phyloP scores from a whole-genome alignment of 2,888 invertebrate genomes.

The Netelia melanura region DNA sequence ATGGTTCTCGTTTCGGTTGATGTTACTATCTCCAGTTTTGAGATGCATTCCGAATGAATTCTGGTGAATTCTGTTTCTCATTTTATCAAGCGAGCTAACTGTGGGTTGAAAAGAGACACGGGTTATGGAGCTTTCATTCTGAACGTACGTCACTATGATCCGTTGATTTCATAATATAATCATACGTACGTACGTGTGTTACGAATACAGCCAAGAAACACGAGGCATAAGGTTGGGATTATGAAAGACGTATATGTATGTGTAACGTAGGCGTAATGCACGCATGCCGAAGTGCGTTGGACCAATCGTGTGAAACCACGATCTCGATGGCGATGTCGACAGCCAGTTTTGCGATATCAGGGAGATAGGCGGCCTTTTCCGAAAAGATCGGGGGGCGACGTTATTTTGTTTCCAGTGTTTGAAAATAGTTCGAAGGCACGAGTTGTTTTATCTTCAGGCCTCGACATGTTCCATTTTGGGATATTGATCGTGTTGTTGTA shows the following conservation, averaged over 20 bases:
- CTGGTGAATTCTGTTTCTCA: no score
- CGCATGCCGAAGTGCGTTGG: constrained; percentile 77
- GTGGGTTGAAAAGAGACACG: no score
- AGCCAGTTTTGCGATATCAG: constrained; percentile 79
- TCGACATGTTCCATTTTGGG: constrained; percentile 81
- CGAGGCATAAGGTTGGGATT: not conserved
- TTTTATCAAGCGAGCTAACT: no score
- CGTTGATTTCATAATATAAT: not conserved
- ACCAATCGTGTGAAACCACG: constrained; percentile 86
- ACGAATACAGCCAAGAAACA: constrained; percentile 2
- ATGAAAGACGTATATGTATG: not conserved
- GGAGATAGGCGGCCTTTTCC: constrained; percentile 74
- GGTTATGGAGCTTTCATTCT: no score
- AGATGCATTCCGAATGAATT: no score
- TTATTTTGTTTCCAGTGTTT: constrained; percentile 42
- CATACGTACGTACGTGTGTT: not conserved
- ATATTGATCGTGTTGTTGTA: constrained; percentile 80
- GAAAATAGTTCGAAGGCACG: constrained; percentile 47
- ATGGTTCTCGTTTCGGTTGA: no score
- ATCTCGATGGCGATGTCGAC: constrained; percentile 82
- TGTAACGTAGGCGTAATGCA: constrained; percentile 6
- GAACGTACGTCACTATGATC: no score
- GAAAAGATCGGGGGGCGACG: constrained; percentile 32
- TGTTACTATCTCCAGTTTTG: no score
- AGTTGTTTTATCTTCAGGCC: constrained; percentile 39